A percentile compares a stretch with the other conserved stretches of the same genome.
Evolutionary conservation across 2,113 vertebrate genomes (phyloP).

Genomic region (Xenotilapia longispinis): DNA sequence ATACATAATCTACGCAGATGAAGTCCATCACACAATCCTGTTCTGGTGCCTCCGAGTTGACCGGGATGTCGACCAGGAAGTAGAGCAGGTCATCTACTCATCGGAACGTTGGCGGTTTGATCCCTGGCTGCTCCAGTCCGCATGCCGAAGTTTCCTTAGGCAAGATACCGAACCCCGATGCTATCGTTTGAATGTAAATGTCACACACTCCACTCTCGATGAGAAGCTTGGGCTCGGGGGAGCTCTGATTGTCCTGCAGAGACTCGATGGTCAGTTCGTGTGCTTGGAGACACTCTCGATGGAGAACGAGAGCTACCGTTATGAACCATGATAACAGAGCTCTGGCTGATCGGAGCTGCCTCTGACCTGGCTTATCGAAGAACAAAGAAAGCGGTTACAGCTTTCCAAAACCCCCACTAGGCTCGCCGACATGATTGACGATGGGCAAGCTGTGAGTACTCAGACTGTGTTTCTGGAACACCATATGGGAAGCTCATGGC

Average conservation of each 20-base stretch:
- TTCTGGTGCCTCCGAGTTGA: not conserved
- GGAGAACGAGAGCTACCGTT: rapidly evolving
- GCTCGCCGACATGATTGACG: not conserved
- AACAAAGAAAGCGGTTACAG: not conserved
- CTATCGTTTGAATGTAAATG: not conserved
- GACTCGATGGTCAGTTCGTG: not conserved
- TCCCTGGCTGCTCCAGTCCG: rapidly evolving
- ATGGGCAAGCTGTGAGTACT: not conserved
- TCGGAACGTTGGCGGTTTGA: rapidly evolving
- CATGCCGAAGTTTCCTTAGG: not conserved
- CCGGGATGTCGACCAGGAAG: not conserved
- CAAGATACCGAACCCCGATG: not conserved
- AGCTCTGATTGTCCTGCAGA: rapidly evolving
- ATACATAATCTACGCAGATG: not conserved
- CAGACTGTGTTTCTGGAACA: not conserved
- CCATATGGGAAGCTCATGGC: not conserved
- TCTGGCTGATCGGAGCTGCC: not conserved
- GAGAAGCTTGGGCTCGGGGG: rapidly evolving
- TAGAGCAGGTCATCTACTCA: not conserved
- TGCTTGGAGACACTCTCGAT: not conserved
- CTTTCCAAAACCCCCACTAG: not conserved
- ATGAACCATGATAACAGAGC: not conserved
- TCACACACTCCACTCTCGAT: not conserved
- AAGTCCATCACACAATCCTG: not conserved
- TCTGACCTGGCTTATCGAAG: not conserved